Percentiles rank a stretch among this genome's conserved stretches.
phyloP scores from a whole-genome alignment of 2,888 invertebrate genomes.

The Aspidiotus destructor region DNA sequence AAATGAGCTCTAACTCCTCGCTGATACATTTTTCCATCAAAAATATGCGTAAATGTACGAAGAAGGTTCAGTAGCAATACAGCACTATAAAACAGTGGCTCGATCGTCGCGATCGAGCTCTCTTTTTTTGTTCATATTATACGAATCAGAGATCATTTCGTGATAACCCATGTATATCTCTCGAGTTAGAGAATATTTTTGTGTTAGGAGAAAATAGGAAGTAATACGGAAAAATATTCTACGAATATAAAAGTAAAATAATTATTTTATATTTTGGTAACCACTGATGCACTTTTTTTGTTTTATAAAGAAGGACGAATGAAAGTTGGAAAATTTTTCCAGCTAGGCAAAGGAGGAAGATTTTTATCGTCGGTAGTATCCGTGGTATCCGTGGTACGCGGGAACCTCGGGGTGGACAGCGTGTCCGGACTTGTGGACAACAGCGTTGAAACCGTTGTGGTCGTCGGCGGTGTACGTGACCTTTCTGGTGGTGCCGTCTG shows the following conservation, averaged over 20 bases:
- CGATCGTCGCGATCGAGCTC: background rate
- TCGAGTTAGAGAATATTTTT: background rate
- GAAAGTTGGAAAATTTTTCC: slow-evolving; percentile 23
- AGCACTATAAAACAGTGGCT: background rate
- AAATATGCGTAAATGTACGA: too few species aligned
- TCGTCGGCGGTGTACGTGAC: slow-evolving; percentile 66
- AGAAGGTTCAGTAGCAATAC: too few species aligned
- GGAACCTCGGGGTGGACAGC: slow-evolving; percentile 35
- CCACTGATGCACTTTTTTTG: slow-evolving; percentile 11
- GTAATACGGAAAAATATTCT: too few species aligned
- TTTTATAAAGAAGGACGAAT: slow-evolving; percentile 13
- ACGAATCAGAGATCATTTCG: slow-evolving; percentile 2
- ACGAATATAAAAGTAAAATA: too few species aligned
- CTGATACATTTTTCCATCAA: too few species aligned
- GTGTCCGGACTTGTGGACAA: slow-evolving; percentile 43
- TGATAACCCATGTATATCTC: slow-evolving; percentile 4
- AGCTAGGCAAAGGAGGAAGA: background rate
- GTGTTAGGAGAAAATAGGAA: too few species aligned
- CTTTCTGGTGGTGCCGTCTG: slow-evolving; percentile 63
- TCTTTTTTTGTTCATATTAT: slow-evolving; percentile 3
- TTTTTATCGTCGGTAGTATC: slow-evolving; percentile 14
- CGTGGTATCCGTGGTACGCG: slow-evolving; percentile 33
- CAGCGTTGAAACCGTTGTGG: slow-evolving; percentile 67
- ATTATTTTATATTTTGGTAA: slow-evolving; percentile 14
- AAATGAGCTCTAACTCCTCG: too few species aligned